Percentiles rank a stretch among this genome's conserved stretches.
Evolutionary conservation across 2,888 invertebrate species (phyloP).

Genomic region (Galerucella pusilla): DNA sequence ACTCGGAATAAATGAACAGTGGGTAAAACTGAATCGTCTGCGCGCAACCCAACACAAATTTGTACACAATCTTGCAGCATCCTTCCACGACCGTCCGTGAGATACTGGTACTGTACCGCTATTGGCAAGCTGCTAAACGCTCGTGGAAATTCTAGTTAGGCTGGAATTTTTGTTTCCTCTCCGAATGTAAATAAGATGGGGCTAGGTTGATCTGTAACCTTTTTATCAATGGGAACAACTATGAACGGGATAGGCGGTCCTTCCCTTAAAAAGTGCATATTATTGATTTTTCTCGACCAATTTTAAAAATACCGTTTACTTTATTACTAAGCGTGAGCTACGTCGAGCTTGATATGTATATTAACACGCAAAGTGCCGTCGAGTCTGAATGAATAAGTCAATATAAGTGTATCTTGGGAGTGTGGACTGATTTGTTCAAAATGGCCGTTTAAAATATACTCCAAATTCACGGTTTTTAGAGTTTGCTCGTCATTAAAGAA

Average conservation of each 20-base stretch:
- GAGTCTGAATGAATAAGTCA: no score
- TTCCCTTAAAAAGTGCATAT: not conserved
- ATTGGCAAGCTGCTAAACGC: not conserved
- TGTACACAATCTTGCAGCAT: slow-evolving; percentile 7
- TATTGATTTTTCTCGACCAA: not conserved
- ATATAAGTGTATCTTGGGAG: no score
- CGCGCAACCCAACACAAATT: not conserved
- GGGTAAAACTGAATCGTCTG: slow-evolving; percentile 16
- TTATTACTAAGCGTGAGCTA: not conserved
- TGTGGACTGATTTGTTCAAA: no score
- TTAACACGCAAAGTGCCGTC: no score
- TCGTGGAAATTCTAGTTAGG: slow-evolving; percentile 2
- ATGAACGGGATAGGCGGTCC: not conserved
- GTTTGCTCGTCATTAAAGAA: no score
- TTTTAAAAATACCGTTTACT: not conserved
- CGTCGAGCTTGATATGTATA: not conserved
- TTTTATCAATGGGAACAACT: slow-evolving; percentile 2
- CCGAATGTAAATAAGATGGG: not conserved
- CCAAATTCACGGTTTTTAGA: no score
- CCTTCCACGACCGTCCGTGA: not conserved
- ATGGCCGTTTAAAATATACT: no score
- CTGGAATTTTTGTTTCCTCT: not conserved
- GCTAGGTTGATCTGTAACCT: not conserved
- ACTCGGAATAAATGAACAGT: slow-evolving; percentile 16
- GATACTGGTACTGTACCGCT: slow-evolving; percentile 4